These are phyloP conservation scores for Rhysida immarginata DNA, from an alignment of 1,140 invertebrate species.

Conservation along the genomic window DNA sequence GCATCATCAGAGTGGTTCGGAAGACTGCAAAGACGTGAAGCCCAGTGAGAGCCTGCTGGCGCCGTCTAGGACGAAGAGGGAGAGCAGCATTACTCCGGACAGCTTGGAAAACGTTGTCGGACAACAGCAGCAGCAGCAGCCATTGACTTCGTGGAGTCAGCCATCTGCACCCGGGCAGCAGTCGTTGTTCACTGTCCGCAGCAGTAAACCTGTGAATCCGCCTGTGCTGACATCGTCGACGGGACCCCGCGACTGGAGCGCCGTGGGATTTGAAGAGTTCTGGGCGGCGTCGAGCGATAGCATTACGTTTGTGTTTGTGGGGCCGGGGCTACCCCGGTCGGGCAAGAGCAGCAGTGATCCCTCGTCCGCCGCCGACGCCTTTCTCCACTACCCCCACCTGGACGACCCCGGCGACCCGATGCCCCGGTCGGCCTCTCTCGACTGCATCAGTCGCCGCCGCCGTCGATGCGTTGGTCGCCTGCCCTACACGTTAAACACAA, in stretches of 20 bases:
- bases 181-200: neutral
- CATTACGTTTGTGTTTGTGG: constrained; percentile 6
- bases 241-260: too few relatives aligned
- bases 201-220: too few relatives aligned
- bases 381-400: too few relatives aligned
- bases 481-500: neutral
- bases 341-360: too few relatives aligned
- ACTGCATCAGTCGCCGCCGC: neutral
- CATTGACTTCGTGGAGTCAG: neutral
- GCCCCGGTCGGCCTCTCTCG: too few relatives aligned
- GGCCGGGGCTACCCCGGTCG: too few relatives aligned
- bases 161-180: neutral
- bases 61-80: too few relatives aligned
- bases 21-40: too few relatives aligned
- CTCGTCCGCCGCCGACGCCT: too few relatives aligned
- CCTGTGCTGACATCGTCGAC: neutral
- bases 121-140: neutral
- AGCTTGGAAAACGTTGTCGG: neutral
- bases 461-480: neutral
- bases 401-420: too few relatives aligned
- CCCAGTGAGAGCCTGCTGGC: too few relatives aligned
- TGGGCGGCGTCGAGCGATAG: constrained; percentile 1
- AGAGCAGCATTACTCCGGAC: constrained; percentile 1
- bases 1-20: too few relatives aligned
- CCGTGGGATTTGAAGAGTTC: neutral